Base-by-base conservation (phyloP, 2,797 vertebrate species). In the Mareca penelope region DNA sequence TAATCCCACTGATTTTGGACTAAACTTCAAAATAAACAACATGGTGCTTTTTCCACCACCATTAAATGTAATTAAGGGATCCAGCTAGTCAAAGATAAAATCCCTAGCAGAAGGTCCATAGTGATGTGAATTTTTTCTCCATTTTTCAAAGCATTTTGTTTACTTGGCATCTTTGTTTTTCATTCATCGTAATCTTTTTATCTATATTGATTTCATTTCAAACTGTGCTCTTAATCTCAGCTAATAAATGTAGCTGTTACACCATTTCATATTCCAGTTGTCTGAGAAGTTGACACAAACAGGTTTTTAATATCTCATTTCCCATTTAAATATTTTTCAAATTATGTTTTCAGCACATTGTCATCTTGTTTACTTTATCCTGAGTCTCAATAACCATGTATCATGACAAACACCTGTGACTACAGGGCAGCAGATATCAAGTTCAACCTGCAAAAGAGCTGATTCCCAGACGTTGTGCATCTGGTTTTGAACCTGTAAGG, bases 111-210 rank as follows among this genome's bases (percentile, higher is more conserved):
- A 40, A 88, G 83, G 61, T 87, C 53, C 69, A 55, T 2, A 72
- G 33, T 6, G 56, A 80, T 52, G 33, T 22, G 33, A 82, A 57
- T 71, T 78, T 82, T 61, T 52, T 9, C 42, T 78, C 11, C n/a
- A 1, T 37, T 69, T 86, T 55, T 18, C 28, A 8, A 82, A 65
- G 26, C 59, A 52, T 79, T 90, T 89, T 94, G 77, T 82, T 95
- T 80, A 85, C 46, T 91, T 75, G 77, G 28, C 60, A 80, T 68
- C 57, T 80, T 80, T 92, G 72, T 71, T 92, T 94, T 93, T 80
- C 64, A 68, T 95, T 86, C 60, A 80, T 70, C 57, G 70, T 92
- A 92, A 91, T 90, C 64, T 64, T 82, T 94, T 94, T 80, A 94
- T 91, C 77, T 50, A 9, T 64, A 84, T 48, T 61, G 82, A 90